Evolutionary conservation across 2,888 invertebrate genomes (phyloP).

Genomic region (Andrena hattorfiana): DNA sequence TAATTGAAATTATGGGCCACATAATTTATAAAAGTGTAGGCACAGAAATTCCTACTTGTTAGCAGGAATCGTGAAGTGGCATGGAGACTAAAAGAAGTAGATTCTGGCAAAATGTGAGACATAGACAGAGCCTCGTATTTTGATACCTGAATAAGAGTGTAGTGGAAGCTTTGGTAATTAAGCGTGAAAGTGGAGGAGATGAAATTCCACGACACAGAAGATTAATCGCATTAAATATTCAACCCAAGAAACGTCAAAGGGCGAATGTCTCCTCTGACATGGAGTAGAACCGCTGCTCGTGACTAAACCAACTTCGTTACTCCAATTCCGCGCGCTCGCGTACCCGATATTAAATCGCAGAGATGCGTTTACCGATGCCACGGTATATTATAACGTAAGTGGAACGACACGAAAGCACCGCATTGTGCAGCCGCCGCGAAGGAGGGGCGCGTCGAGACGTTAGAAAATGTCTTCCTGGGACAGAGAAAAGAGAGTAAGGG

Average conservation of each 20-base stretch:
- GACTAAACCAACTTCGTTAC: slow-evolving; percentile 26
- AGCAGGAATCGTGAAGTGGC: no score
- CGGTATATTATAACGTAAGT: slow-evolving; percentile 62
- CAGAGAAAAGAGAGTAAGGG: slow-evolving; percentile 65
- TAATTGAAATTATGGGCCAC: no score
- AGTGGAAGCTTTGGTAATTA: no score
- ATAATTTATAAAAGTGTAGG: no score
- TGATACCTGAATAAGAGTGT: no score
- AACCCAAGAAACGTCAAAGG: background rate
- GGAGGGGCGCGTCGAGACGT: slow-evolving; percentile 55
- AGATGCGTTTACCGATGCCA: slow-evolving; percentile 67
- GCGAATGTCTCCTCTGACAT: background rate
- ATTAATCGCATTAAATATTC: background rate
- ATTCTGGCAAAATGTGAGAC: no score
- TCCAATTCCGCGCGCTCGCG: slow-evolving; percentile 42
- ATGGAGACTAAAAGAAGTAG: no score
- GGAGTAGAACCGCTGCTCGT: background rate
- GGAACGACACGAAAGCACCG: slow-evolving; percentile 61
- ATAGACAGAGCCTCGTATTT: no score
- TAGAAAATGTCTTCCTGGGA: slow-evolving; percentile 68
- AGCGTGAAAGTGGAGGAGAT: background rate
- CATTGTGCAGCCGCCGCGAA: slow-evolving; percentile 55
- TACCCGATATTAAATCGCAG: slow-evolving; percentile 45
- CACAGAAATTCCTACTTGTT: no score
- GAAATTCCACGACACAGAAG: background rate